Conservation (phyloP, 2,797 vertebrate genomes). For the Prunella strophiata region DNA sequence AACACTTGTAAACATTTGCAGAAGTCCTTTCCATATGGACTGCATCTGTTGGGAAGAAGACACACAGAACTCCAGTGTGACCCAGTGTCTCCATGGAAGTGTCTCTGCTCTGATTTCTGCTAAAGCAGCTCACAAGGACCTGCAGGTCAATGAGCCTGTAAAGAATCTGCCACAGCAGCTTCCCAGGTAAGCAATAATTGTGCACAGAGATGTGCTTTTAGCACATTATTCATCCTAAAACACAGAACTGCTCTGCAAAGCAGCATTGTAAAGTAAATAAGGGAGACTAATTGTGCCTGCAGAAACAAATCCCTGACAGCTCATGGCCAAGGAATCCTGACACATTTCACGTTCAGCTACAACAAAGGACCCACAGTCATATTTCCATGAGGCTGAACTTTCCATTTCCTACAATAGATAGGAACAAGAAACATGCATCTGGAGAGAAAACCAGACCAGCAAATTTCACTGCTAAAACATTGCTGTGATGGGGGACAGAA, state of each 20-base stretch:
- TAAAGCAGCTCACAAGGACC: not conserved
- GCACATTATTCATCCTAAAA: not conserved
- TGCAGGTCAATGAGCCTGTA: not conserved
- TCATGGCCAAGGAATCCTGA: not conserved
- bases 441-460: not conserved
- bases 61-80: not conserved
- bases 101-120: not conserved
- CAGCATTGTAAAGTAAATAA: not conserved
- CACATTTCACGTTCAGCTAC: not conserved
- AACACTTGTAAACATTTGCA: not conserved
- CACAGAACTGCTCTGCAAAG: not conserved
- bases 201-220: not conserved
- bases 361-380: not conserved
- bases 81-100: not conserved
- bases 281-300: not conserved
- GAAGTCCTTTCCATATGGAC: not conserved
- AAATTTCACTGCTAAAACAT: not conserved
- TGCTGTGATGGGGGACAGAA: not conserved
- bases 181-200: not conserved
- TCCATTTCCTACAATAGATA: not conserved
- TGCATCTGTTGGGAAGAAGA: not conserved
- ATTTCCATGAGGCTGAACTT: not conserved
- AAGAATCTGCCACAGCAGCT: not conserved
- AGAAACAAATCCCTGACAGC: not conserved
- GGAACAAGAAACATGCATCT: not conserved